phyloP scores from a whole-genome alignment of 2,797 vertebrate genomes.

The Anableps anableps region DNA sequence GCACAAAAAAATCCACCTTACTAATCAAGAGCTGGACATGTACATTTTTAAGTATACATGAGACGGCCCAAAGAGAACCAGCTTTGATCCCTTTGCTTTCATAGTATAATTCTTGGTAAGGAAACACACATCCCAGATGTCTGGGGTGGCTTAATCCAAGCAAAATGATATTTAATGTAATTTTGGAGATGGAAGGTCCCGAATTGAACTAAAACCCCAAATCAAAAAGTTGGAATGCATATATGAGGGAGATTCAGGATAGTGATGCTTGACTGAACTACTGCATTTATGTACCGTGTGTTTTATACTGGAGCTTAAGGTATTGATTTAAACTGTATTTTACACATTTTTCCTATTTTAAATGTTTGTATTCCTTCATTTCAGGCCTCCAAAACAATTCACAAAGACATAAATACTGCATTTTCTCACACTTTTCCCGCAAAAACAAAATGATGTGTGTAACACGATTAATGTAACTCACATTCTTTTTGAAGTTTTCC shows the following conservation, averaged over 20 bases:
- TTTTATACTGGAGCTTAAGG: background rate
- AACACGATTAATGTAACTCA: too few species aligned
- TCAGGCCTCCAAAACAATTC: too few species aligned
- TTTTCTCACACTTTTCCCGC: too few species aligned
- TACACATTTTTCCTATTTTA: background rate
- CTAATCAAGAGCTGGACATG: conserved; percentile 66
- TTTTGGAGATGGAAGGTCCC: conserved; percentile 28
- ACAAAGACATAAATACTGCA: too few species aligned
- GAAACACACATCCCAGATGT: conserved; percentile 69
- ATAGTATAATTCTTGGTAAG: conserved; percentile 55
- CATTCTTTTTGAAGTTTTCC: too few species aligned
- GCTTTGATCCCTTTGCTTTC: conserved; percentile 53
- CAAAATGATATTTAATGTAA: conserved; percentile 39
- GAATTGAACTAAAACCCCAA: conserved; percentile 15
- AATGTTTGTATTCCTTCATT: too few species aligned
- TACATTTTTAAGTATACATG: conserved; percentile 46
- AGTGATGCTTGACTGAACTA: background rate
- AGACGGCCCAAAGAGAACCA: conserved; percentile 51
- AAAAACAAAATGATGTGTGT: too few species aligned
- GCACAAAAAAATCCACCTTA: conserved; percentile 47
- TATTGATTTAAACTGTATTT: background rate
- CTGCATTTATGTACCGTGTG: background rate
- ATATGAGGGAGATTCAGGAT: background rate
- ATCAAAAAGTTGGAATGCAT: background rate
- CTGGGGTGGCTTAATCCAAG: conserved; percentile 50